Evolutionary conservation across 1,140 invertebrate genomes (phyloP).

Genomic region (Euwallacea fornicatus): DNA sequence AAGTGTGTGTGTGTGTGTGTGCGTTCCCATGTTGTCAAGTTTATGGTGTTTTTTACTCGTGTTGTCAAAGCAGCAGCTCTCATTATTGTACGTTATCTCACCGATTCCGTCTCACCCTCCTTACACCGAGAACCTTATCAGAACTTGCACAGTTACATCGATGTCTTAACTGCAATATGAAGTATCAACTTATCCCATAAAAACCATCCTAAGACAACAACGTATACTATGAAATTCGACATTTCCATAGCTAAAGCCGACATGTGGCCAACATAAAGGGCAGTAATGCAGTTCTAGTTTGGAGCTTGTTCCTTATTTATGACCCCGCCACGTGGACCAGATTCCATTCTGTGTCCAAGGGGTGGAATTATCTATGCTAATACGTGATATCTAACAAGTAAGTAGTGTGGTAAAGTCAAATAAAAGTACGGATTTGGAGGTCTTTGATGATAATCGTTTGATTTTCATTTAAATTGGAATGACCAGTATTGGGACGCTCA

Average conservation of each 20-base stretch:
- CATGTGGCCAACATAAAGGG: slow-evolving; percentile 17
- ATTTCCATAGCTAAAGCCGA: slow-evolving; percentile 6
- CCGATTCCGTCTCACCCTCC: neutral
- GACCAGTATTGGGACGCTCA: neutral
- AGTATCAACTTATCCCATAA: neutral
- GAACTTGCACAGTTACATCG: neutral
- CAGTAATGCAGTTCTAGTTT: slow-evolving; percentile 9
- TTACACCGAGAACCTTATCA: neutral
- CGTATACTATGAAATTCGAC: neutral
- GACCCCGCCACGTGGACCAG: slow-evolving; percentile 12
- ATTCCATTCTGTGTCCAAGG: slow-evolving; percentile 11
- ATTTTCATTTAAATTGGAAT: neutral
- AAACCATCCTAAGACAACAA: neutral
- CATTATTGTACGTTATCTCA: neutral
- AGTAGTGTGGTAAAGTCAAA: slow-evolving; percentile 19
- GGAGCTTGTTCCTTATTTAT: slow-evolving; percentile 18
- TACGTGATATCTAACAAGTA: slow-evolving; percentile 12
- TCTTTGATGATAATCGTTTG: neutral
- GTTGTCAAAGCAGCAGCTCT: too few relatives aligned
- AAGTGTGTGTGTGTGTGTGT: slow-evolving; percentile 16
- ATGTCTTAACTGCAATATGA: neutral
- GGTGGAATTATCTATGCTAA: slow-evolving; percentile 30
- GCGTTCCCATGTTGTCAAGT: slow-evolving; percentile 10
- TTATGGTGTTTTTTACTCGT: neutral
- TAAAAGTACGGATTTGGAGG: slow-evolving; percentile 16